Conservation (phyloP, 2,888 invertebrate genomes). For the Sarcophaga variegata region DNA sequence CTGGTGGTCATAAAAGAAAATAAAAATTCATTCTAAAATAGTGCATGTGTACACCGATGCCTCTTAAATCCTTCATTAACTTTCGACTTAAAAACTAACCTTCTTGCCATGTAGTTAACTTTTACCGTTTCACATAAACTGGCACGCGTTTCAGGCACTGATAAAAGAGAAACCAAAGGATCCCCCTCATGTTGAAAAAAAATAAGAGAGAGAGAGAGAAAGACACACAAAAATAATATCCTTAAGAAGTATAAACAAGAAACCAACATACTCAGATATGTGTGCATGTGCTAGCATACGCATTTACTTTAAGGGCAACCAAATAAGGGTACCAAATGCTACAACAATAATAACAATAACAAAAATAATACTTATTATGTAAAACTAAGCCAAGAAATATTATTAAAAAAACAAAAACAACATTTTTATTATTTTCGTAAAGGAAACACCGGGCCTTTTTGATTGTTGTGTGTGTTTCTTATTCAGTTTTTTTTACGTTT, state of each 20-base stretch:
- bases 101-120: constrained; percentile 33
- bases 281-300: neutral
- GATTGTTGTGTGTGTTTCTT: constrained; percentile 54
- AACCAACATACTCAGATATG: constrained; percentile 18
- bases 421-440: constrained; percentile 26
- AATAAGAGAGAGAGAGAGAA: neutral
- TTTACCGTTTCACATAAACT: constrained; percentile 17
- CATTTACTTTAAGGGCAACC: neutral
- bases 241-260: constrained; percentile 39
- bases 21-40: constrained; percentile 8
- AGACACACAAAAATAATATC: constrained; percentile 13
- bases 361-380: constrained; percentile 53
- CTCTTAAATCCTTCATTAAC: constrained; percentile 62
- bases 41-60: constrained; percentile 49
- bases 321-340: constrained; percentile 49
- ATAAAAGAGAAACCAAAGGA: constrained; percentile 8
- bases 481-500: constrained; percentile 4
- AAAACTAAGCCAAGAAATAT: constrained; percentile 63
- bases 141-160: constrained; percentile 55
- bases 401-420: constrained; percentile 36
- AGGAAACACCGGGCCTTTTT: constrained; percentile 70
- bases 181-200: constrained; percentile 42
- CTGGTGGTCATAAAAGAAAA: no score
- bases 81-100: constrained; percentile 61
- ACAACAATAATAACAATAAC: constrained; percentile 17